phyloP scores from a whole-genome alignment of 1,140 invertebrate genomes.

The Ephestia elutella region DNA sequence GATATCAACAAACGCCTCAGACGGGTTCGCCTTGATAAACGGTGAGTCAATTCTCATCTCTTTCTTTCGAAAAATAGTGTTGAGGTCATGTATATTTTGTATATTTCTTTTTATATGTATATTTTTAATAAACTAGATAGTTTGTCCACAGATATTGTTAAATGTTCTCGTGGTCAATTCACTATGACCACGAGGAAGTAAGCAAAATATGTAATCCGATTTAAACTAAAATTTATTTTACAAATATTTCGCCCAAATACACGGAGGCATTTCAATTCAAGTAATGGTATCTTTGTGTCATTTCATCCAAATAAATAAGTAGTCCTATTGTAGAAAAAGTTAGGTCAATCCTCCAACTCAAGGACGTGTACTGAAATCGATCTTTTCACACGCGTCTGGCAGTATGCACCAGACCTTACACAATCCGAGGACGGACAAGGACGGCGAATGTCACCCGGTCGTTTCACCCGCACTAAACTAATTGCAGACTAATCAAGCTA shows the following conservation, averaged over 20 bases:
- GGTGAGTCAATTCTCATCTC: conserved; percentile 36
- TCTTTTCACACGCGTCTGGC: background rate
- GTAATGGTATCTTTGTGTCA: too few relatives aligned
- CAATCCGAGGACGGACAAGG: conserved; percentile 44
- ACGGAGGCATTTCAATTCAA: too few relatives aligned
- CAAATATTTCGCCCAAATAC: too few relatives aligned
- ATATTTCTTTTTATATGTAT: too few relatives aligned
- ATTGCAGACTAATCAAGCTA: conserved; percentile 51
- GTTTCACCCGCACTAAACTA: conserved; percentile 49
- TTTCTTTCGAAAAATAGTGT: background rate
- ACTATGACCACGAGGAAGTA: too few relatives aligned
- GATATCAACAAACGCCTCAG: conserved; percentile 52
- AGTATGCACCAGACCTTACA: conserved; percentile 8
- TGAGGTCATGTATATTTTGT: too few relatives aligned
- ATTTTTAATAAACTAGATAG: too few relatives aligned
- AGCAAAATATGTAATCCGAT: too few relatives aligned
- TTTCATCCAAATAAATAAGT: too few relatives aligned
- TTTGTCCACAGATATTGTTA: too few relatives aligned
- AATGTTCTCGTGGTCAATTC: too few relatives aligned
- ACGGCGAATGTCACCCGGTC: conserved; percentile 57
- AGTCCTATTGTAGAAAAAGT: background rate
- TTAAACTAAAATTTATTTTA: too few relatives aligned
- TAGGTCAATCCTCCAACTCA: background rate
- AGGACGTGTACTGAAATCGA: conserved; percentile 7
- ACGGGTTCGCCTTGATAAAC: conserved; percentile 62